phyloP scores from a whole-genome alignment of 2,888 invertebrate genomes.

The Papilio protenor region DNA sequence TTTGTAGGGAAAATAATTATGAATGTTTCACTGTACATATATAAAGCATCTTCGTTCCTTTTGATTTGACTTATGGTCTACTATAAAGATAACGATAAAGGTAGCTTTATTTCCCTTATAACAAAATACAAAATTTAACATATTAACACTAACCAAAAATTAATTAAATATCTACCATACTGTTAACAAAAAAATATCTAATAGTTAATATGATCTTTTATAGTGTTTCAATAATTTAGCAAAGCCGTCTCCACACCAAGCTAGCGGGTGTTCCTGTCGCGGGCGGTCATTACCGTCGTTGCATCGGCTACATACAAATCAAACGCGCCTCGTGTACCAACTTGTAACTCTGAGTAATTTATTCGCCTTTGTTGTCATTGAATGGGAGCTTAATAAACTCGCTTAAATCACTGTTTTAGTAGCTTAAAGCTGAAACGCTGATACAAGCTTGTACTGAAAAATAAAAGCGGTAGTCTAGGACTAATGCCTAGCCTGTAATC shows the following conservation, averaged over 20 bases:
- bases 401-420: background rate
- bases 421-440: background rate
- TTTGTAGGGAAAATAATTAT: too few relatives aligned
- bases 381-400: constrained; percentile 14
- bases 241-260: constrained; percentile 18
- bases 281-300: constrained; percentile 51
- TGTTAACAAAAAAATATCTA: too few relatives aligned
- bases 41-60: too few relatives aligned
- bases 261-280: constrained; percentile 31
- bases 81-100: too few relatives aligned
- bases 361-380: constrained; percentile 17
- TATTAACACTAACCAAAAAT: too few relatives aligned
- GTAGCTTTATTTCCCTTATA: too few relatives aligned
- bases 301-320: constrained; percentile 52
- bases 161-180: too few relatives aligned
- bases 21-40: too few relatives aligned
- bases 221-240: background rate
- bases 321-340: constrained; percentile 44
- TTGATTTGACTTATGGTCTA: too few relatives aligned
- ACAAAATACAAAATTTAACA: too few relatives aligned
- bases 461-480: background rate
- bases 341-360: constrained; percentile 48
- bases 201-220: too few relatives aligned
- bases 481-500: background rate
- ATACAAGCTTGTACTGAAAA: background rate